Base-by-base conservation (phyloP, 2,888 invertebrate species). In the Oxytorus armatus region DNA sequence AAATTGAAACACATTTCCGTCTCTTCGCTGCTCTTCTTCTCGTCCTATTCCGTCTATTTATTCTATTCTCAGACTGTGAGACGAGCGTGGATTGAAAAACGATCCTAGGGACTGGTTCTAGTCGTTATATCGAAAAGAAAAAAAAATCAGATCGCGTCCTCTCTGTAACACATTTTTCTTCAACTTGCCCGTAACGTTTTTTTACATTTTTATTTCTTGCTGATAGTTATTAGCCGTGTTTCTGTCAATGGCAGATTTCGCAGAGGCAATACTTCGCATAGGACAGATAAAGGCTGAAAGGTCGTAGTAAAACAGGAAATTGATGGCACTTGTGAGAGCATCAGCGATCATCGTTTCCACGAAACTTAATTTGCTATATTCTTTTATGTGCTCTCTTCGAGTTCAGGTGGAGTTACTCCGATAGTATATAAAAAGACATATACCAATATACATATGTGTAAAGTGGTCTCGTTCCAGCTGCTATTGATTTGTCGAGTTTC, bases 1-100 rank as follows among this genome's bases (percentile, higher is more conserved):
- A 70, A 44, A 76, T 80, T 66, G 66, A 77, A 80, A 57, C 53
- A 49, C n/a, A 77, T 73, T 80, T 80, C 29, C 77, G 55, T 59
- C 70, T 1, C 51, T 55, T 44, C 29, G 36, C 25, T 57, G 21
- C 33, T 29, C 44, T 23, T 44, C 55, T 47, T 44, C 55, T n/a
- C 44, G 21, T 51, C 33, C 10, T 36, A 36, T 39, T 42, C 25
- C 53, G 23, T 59, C 59, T 63, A 53, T 77, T 57, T 36, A 42
- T 77, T 75, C 70, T 25, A 53, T 39, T 18, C 66, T 49, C 16
- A 21, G 65, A 25, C 53, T n/a, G 14, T 3, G 66, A 63, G 44
- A 66, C 49, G 55, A 70, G 57, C 29, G 16, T 29, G 63, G n/a
- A n/a, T n/a, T n/a, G n/a, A n/a, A n/a, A n/a, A n/a, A n/a, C n/a